phyloP scores from a whole-genome alignment of 2,888 invertebrate genomes.

The Laothoe populi region DNA sequence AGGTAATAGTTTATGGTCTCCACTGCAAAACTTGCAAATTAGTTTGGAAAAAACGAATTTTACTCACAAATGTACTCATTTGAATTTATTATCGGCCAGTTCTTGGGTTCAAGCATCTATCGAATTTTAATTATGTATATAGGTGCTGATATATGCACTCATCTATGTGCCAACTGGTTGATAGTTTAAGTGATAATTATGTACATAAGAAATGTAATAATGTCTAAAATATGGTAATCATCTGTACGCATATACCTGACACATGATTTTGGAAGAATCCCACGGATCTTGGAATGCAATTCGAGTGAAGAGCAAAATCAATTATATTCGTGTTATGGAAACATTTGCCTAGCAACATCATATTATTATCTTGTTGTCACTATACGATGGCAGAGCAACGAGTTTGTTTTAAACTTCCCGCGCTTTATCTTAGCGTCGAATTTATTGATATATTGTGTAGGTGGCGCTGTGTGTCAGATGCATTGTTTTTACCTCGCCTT shows the following conservation, averaged over 20 bases:
- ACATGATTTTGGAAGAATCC: not conserved
- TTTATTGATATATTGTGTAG: no score
- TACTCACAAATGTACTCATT: constrained; percentile 29
- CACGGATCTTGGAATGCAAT: constrained; percentile 8
- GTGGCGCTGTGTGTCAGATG: no score
- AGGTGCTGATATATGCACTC: constrained; percentile 16
- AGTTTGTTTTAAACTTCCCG: not conserved
- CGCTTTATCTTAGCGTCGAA: not conserved
- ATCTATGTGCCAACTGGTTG: constrained; percentile 16
- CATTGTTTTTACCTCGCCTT: no score
- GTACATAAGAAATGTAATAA: constrained; percentile 20
- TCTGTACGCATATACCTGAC: not conserved
- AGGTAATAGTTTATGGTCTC: constrained; percentile 12
- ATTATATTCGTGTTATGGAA: not conserved
- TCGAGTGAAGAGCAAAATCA: not conserved
- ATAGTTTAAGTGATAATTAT: constrained; percentile 2
- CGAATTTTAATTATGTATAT: constrained; percentile 29
- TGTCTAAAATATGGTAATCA: not conserved
- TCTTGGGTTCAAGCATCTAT: constrained; percentile 27
- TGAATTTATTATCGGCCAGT: constrained; percentile 30
- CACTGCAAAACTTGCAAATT: constrained; percentile 29
- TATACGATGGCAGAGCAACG: not conserved
- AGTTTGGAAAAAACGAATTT: constrained; percentile 28
- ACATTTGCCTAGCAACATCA: not conserved
- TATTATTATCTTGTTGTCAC: not conserved